Base-by-base conservation (phyloP, 2,797 vertebrate genomes). In the Hippocampus kuda region DNA sequence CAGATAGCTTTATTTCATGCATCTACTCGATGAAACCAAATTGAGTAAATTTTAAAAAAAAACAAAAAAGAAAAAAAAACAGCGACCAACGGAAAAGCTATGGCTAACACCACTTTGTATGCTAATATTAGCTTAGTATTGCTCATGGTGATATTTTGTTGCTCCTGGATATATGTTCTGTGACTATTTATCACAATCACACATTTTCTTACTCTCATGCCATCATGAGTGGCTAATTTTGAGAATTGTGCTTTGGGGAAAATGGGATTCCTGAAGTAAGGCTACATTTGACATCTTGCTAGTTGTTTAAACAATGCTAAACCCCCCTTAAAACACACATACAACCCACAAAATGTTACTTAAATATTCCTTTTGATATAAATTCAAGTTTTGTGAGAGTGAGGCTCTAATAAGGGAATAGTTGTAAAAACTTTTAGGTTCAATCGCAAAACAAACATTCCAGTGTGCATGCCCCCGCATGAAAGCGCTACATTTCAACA, bases 401-500 rank as follows among this genome's bases (percentile, higher is more conserved):
- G 59, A 22, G 7, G 16, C 30, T 34, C 16, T 60, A 60, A 13
- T 11, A 59, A 59, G 26, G 56, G 56, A 64, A 44, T 64, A 64
- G 13, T 64, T 27, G 7, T 18, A 16, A 27, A 65, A 46, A 27
- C 30, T 34, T 61, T 38, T 26, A 48, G n/a, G 13, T 27, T 65
- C 26, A 6, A 34, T 22, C 34, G 30, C 48, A 67, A 60, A 67
- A 73, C 57, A 60, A 42, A 75, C 59, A 76, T 34, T 11, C 63
- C n/a, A n/a, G 38, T 54, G 57, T 71, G 68, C 74, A 60, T 41
- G 65, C 56, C 51, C 27, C 62, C 51, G 72, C 78, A 76, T 69
- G 6, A 49, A 76, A 74, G 72, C 72, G 69, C 75, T 68, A 72
- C 75, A 75, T 83, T 81, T 83, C 71, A 79, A 73, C 81, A 62